These are phyloP conservation scores for Tamandua tetradactyla DNA, from an alignment of 2,797 vertebrate species.

Conservation along the genomic window DNA sequence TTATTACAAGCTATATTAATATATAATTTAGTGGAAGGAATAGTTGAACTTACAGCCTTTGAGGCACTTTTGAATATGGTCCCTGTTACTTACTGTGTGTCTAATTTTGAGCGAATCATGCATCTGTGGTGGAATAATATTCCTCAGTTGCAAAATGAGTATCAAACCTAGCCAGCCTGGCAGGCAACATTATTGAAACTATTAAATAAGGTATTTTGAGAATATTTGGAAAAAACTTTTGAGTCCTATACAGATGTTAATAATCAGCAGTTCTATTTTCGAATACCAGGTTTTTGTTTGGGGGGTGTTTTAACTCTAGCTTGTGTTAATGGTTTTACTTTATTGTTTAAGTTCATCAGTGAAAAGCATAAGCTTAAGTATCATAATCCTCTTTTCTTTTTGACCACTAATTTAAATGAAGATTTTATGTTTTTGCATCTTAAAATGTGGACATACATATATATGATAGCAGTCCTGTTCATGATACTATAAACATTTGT, in stretches of 20 bases:
- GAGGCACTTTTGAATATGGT: neutral
- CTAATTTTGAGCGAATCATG: constrained; percentile 20
- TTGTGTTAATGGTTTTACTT: constrained; percentile 29
- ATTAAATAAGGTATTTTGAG: constrained; percentile 21
- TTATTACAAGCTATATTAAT: neutral
- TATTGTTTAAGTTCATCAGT: constrained; percentile 7
- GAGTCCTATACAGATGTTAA: neutral
- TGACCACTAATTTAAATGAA: constrained; percentile 37
- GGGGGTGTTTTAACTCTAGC: constrained; percentile 9
- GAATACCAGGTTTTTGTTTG: neutral
- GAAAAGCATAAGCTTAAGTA: neutral
- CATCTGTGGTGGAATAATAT: neutral
- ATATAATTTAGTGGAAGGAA: neutral
- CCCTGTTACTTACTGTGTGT: neutral
- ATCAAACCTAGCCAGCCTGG: neutral
- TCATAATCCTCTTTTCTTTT: constrained; percentile 31
- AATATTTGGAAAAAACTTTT: constrained; percentile 2
- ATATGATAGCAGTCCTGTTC: neutral
- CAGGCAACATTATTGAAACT: neutral
- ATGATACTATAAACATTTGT: neutral
- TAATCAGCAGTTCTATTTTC: constrained; percentile 21
- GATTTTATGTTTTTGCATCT: neutral
- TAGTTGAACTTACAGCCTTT: neutral
- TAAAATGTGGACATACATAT: neutral
- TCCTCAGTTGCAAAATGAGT: neutral